These are phyloP conservation scores for Aspiorhynchus laticeps DNA, from an alignment of 2,113 vertebrate genomes.

Conservation along the genomic window DNA sequence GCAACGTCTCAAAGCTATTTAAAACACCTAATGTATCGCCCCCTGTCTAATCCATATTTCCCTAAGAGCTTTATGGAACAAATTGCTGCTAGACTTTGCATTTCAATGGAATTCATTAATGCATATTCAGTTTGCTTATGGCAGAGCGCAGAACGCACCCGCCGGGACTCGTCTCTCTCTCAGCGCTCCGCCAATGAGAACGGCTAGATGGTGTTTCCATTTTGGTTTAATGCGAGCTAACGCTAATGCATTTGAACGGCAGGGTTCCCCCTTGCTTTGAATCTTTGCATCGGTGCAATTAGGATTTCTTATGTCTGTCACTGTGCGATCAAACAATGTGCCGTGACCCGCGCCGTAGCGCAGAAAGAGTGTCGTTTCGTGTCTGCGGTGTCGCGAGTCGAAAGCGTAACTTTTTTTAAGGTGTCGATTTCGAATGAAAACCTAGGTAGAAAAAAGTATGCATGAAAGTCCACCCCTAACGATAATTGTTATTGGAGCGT, in stretches of 20 bases:
- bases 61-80: slow-evolving; percentile 65
- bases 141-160: slow-evolving; percentile 14
- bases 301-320: slow-evolving; percentile 28
- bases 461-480: no score
- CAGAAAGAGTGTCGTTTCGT: not conserved
- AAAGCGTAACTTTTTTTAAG: no score
- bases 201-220: not conserved
- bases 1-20: slow-evolving; percentile 50
- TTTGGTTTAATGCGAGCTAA: slow-evolving; percentile 20
- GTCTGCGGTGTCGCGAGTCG: not conserved
- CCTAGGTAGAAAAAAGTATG: no score
- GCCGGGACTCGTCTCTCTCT: slow-evolving; percentile 20
- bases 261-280: slow-evolving; percentile 28
- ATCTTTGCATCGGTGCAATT: slow-evolving; percentile 48
- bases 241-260: slow-evolving; percentile 49
- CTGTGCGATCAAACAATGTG: slow-evolving; percentile 29
- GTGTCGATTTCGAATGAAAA: no score
- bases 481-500: no score
- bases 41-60: slow-evolving; percentile 72
- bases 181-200: slow-evolving; percentile 13
- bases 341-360: not conserved
- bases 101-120: slow-evolving; percentile 61
- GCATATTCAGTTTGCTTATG: slow-evolving; percentile 48
- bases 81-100: slow-evolving; percentile 66
- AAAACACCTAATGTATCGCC: slow-evolving; percentile 58